Conservation (phyloP, 2,888 invertebrate species). For the Marasmarcha lunaedactyla region DNA sequence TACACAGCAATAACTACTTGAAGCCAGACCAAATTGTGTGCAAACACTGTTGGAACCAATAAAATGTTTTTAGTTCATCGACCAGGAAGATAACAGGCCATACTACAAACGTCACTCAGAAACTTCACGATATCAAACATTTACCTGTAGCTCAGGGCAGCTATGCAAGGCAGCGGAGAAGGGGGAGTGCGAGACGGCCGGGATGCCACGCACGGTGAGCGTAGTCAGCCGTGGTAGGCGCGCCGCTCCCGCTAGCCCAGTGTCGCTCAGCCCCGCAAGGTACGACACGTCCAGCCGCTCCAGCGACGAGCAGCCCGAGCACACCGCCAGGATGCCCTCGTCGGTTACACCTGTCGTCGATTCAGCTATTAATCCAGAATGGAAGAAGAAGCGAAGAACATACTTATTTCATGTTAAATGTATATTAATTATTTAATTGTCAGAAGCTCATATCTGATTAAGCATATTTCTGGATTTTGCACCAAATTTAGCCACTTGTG, state of each 20-base stretch:
- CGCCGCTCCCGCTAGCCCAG: constrained; percentile 25
- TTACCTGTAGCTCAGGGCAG: constrained; percentile 33
- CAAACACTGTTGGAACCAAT: too few species aligned
- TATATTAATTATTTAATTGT: too few species aligned
- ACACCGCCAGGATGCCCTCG: constrained; percentile 37
- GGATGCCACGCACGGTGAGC: constrained; percentile 31
- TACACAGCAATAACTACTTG: too few species aligned
- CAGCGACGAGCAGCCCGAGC: constrained; percentile 30
- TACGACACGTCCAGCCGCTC: constrained; percentile 42
- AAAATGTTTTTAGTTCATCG: too few species aligned
- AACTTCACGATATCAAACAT: too few species aligned
- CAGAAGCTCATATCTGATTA: too few species aligned
- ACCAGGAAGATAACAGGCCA: too few species aligned
- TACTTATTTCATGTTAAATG: background rate
- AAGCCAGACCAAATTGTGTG: too few species aligned
- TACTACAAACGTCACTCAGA: too few species aligned
- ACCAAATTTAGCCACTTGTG: too few species aligned
- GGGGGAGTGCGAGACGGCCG: constrained; percentile 30
- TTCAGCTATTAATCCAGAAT: too few species aligned
- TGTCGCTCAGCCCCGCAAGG: constrained; percentile 34
- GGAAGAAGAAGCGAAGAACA: constrained; percentile 2
- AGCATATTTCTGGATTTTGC: too few species aligned
- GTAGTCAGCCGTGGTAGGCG: constrained; percentile 21
- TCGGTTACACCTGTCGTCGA: constrained; percentile 41
- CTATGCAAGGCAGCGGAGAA: constrained; percentile 25